Evolutionary conservation across 2,888 invertebrate genomes (phyloP).

Genomic region (Blomia tropicalis): DNA sequence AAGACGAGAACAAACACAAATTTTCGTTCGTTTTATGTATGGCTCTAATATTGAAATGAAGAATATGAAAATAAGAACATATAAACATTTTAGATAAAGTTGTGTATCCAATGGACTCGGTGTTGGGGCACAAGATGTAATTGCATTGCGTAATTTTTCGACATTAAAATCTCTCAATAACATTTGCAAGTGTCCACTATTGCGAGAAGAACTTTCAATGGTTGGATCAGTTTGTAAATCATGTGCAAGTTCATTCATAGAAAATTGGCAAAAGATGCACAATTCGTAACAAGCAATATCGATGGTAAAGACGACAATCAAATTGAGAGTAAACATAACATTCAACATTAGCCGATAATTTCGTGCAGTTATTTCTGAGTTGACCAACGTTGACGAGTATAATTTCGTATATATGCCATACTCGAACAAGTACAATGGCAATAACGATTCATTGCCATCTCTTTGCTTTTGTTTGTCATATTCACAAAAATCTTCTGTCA

Average conservation of each 20-base stretch:
- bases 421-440: conserved; percentile 2
- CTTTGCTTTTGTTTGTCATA: background rate
- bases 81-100: background rate
- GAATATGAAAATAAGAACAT: background rate
- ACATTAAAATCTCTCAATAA: background rate
- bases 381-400: background rate
- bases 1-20: background rate
- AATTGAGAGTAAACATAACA: background rate
- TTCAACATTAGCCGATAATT: background rate
- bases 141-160: background rate
- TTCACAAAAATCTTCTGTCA: background rate
- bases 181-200: no score
- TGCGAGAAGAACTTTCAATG: background rate
- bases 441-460: background rate
- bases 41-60: background rate
- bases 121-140: background rate
- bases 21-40: background rate
- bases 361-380: background rate
- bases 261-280: background rate
- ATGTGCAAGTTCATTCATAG: background rate
- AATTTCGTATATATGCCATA: background rate
- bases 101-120: background rate
- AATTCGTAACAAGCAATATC: background rate
- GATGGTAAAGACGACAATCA: background rate
- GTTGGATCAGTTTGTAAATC: background rate